Evolutionary conservation across 23 tunicate species (phyloP).

Genomic region (Botrylloides violaceus): DNA sequence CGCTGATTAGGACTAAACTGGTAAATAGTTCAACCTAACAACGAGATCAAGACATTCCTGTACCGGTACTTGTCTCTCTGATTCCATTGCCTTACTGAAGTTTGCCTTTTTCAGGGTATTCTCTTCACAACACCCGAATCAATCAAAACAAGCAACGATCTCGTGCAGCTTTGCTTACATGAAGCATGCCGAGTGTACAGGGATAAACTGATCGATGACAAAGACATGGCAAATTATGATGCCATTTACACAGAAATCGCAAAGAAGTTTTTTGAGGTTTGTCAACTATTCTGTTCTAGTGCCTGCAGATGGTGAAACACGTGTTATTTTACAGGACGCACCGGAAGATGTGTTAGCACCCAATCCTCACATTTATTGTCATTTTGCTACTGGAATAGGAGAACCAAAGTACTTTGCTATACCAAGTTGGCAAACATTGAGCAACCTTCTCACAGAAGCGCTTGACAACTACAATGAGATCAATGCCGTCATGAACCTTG

Average conservation of each 20-base stretch:
- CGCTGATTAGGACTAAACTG: no score
- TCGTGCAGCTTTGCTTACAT: slow-evolving; percentile 74
- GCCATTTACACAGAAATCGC: slow-evolving; percentile 69
- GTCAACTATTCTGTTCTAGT: no score
- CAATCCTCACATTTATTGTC: slow-evolving; percentile 80
- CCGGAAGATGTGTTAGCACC: slow-evolving; percentile 32
- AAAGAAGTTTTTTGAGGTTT: slow-evolving; percentile 81
- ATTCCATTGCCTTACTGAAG: neutral
- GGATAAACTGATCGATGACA: slow-evolving; percentile 87
- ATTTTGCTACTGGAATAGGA: slow-evolving; percentile 94
- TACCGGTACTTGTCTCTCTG: neutral
- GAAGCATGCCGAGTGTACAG: slow-evolving; percentile 88
- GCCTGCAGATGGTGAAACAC: no score
- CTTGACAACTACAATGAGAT: slow-evolving; percentile 94
- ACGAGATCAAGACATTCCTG: no score
- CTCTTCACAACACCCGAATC: slow-evolving; percentile 63
- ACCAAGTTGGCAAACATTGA: slow-evolving; percentile 65
- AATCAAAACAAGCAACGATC: slow-evolving; percentile 46
- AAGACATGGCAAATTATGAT: slow-evolving; percentile 81
- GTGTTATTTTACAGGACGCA: neutral
- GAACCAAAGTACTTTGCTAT: slow-evolving; percentile 85
- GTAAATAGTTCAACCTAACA: no score
- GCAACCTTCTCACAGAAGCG: slow-evolving; percentile 77
- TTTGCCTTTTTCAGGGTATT: slow-evolving; percentile 45
- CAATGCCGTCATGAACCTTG: slow-evolving; percentile 95